Conservation (phyloP, 53 echinoderm and acorn worm genomes). For the Echinometra lucunter region DNA sequence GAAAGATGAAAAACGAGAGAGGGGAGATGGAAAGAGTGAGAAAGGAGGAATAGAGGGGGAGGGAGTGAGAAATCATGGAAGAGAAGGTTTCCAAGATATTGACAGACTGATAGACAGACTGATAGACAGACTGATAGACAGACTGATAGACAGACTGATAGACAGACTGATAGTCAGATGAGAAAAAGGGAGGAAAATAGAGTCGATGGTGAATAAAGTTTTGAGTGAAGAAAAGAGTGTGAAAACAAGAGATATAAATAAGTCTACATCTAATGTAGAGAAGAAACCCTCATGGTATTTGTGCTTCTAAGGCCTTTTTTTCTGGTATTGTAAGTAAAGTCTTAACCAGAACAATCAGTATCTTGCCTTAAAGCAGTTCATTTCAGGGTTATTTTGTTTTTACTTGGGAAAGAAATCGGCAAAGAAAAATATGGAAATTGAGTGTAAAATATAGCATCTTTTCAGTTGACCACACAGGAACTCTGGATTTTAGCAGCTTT, state of each 20-base stretch:
- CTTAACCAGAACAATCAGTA: not conserved
- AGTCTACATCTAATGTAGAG: not conserved
- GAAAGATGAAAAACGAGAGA: no score
- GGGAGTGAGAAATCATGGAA: not conserved
- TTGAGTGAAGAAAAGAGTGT: not conserved
- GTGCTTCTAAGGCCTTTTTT: no score
- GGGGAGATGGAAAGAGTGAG: not conserved
- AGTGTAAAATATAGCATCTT: slow-evolving; percentile 31
- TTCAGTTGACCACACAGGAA: slow-evolving; percentile 40
- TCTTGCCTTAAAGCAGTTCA: not conserved
- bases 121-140: not conserved
- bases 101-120: no score
- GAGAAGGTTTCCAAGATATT: no score
- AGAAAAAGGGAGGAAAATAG: not conserved
- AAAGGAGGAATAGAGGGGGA: not conserved
- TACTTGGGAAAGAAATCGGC: not conserved
- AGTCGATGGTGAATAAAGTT: not conserved
- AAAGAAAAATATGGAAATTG: not conserved
- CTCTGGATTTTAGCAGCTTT: not conserved
- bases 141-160: not conserved
- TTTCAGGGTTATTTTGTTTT: not conserved
- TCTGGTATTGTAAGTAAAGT: not conserved
- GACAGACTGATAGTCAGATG: not conserved
- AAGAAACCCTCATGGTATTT: not conserved
- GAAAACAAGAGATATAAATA: not conserved